Conservation (phyloP, 2,113 vertebrate species). For the Rhynchomys soricoides region DNA sequence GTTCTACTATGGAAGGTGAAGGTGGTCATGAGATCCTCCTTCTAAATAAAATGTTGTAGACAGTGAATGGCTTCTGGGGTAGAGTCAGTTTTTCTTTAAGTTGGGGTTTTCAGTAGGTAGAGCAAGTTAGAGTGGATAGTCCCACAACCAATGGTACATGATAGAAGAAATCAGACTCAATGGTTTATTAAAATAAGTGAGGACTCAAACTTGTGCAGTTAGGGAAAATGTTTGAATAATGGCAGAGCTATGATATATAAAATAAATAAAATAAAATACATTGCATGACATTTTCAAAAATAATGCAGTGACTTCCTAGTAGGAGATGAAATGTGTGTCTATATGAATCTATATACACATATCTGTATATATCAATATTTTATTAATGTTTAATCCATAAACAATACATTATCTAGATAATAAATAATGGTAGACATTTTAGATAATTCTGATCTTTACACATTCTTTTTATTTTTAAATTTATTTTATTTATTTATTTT, state of each 20-base stretch:
- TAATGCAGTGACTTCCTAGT: not conserved
- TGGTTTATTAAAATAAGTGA: not conserved
- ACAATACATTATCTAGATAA: not conserved
- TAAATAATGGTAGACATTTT: not conserved
- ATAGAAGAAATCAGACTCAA: not conserved
- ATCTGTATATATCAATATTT: not conserved
- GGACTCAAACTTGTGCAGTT: not conserved
- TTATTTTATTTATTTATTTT: no score
- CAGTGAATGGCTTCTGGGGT: not conserved
- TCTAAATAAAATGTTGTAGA: not conserved
- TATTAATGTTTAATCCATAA: not conserved
- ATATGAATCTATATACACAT: not conserved
- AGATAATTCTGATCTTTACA: not conserved
- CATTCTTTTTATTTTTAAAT: not conserved
- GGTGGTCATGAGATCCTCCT: not conserved
- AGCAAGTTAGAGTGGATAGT: not conserved
- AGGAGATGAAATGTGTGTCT: not conserved
- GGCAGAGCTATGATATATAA: not conserved
- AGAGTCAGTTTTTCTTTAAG: not conserved
- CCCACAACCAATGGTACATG: not conserved
- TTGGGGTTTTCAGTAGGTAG: not conserved
- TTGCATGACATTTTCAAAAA: not conserved
- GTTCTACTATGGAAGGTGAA: not conserved
- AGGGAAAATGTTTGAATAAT: not conserved
- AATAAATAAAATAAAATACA: no score